Evolutionary conservation across 2,888 invertebrate genomes (phyloP).

Genomic region (Nudaria mundana): DNA sequence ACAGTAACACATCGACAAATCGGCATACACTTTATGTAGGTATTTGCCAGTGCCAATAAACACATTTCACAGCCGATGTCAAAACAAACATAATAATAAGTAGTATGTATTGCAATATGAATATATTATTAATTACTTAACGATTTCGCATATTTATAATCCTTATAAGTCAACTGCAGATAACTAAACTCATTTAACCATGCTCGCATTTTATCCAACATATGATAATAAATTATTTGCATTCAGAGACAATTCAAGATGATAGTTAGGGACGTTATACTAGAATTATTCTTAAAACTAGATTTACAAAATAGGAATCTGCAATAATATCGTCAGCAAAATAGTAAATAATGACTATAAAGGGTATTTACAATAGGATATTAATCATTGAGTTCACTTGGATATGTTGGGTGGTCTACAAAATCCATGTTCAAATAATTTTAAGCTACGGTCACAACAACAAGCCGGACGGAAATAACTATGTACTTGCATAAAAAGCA

Average conservation of each 20-base stretch:
- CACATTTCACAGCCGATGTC: conserved; percentile 47
- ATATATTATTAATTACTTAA: conserved; percentile 19
- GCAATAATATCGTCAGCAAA: conserved; percentile 58
- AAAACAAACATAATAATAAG: conserved; percentile 21
- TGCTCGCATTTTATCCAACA: conserved; percentile 48
- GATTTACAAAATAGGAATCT: conserved; percentile 76
- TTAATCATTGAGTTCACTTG: conserved; percentile 31
- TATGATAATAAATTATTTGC: conserved; percentile 55
- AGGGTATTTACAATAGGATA: conserved; percentile 23
- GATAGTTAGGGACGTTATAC: conserved; percentile 36
- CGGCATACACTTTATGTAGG: conserved; percentile 21
- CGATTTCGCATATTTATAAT: conserved; percentile 21
- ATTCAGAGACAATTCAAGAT: conserved; percentile 45
- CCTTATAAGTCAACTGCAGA: conserved; percentile 30
- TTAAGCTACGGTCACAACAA: conserved; percentile 20
- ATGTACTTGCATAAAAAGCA: too few relatives aligned
- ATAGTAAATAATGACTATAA: conserved; percentile 24
- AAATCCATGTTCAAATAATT: conserved; percentile 10
- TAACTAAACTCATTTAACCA: conserved; percentile 27
- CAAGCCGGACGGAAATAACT: conserved; percentile 54
- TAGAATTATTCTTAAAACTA: conserved; percentile 68
- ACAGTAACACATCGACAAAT: conserved; percentile 32
- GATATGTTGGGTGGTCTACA: conserved; percentile 42
- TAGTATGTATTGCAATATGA: conserved; percentile 20
- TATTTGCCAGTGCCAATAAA: conserved; percentile 36